A percentile compares a stretch with the other conserved stretches of the same genome.
Evolutionary conservation across 1,140 invertebrate species (phyloP).

Genomic region (Drosophila biarmipes): DNA sequence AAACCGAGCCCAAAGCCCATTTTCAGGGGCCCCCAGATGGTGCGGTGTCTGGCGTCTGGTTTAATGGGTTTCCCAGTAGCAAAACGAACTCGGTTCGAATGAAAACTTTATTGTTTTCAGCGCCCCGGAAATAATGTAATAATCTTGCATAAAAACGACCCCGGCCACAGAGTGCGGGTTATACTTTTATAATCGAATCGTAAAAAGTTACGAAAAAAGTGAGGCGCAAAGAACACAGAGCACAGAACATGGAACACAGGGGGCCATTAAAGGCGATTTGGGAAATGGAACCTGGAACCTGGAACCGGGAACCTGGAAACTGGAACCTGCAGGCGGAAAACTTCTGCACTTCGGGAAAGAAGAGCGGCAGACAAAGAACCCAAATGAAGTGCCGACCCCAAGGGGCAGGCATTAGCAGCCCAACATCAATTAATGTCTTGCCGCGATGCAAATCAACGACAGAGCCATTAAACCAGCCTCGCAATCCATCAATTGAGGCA

Average conservation of each 20-base stretch:
- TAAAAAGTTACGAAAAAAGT: slow-evolving; percentile 50
- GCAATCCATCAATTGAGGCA: slow-evolving; percentile 41
- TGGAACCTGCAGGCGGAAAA: slow-evolving; percentile 27
- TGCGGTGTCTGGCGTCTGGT: slow-evolving; percentile 48
- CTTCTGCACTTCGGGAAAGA: slow-evolving; percentile 2
- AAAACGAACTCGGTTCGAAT: slow-evolving; percentile 38
- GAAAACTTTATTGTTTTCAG: slow-evolving; percentile 72
- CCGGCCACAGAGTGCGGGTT: slow-evolving; percentile 29
- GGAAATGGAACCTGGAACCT: slow-evolving; percentile 41
- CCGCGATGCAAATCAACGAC: slow-evolving; percentile 51
- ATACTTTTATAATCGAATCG: slow-evolving; percentile 77
- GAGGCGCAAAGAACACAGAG: slow-evolving; percentile 2
- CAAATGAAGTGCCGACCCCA: slow-evolving; percentile 30
- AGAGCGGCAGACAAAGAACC: slow-evolving; percentile 49
- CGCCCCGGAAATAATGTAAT: slow-evolving; percentile 79
- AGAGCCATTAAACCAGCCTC: slow-evolving; percentile 37
- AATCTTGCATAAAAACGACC: slow-evolving; percentile 72
- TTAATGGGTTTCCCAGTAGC: slow-evolving; percentile 63
- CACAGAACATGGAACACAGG: neutral
- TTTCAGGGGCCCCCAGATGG: neutral
- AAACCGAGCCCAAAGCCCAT: slow-evolving; percentile 11
- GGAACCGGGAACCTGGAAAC: slow-evolving; percentile 37
- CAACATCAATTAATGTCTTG: slow-evolving; percentile 62
- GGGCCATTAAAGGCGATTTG: slow-evolving; percentile 46
- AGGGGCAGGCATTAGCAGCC: slow-evolving; percentile 45